Evolutionary conservation across 2,113 vertebrate genomes (phyloP).

Genomic region (Callipepla californica): DNA sequence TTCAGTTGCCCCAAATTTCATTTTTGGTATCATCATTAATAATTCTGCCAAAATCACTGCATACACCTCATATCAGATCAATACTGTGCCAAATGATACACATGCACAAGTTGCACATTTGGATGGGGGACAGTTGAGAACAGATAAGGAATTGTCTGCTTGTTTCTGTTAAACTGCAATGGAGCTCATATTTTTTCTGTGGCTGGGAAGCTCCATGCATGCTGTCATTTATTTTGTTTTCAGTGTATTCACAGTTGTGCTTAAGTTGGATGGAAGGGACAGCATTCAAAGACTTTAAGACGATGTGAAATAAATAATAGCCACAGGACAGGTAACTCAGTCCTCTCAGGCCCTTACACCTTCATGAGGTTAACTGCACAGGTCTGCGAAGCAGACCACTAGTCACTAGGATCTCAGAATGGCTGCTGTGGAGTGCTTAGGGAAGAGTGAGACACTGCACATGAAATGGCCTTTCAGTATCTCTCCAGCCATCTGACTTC

Average conservation of each 20-base stretch:
- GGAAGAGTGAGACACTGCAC: neutral
- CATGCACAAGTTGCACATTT: neutral
- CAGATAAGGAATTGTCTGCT: neutral
- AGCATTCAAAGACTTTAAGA: neutral
- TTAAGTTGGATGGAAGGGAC: neutral
- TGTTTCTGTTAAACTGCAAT: neutral
- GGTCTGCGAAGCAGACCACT: accelerated
- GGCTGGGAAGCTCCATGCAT: neutral
- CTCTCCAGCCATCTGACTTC: neutral
- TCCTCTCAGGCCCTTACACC: neutral
- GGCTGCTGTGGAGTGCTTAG: neutral
- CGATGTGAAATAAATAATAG: neutral
- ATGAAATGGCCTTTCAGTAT: neutral
- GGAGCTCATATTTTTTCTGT: neutral
- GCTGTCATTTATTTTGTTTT: neutral
- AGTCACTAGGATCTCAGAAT: accelerated
- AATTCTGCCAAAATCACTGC: neutral
- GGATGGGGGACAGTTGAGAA: neutral
- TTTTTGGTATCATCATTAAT: neutral
- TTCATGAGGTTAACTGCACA: neutral
- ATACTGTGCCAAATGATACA: neutral
- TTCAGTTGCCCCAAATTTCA: neutral
- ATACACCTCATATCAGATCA: neutral
- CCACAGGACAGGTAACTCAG: neutral
- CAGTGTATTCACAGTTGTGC: neutral